phyloP scores from a whole-genome alignment of 2,113 vertebrate species.

The Lophotis ruficrista region DNA sequence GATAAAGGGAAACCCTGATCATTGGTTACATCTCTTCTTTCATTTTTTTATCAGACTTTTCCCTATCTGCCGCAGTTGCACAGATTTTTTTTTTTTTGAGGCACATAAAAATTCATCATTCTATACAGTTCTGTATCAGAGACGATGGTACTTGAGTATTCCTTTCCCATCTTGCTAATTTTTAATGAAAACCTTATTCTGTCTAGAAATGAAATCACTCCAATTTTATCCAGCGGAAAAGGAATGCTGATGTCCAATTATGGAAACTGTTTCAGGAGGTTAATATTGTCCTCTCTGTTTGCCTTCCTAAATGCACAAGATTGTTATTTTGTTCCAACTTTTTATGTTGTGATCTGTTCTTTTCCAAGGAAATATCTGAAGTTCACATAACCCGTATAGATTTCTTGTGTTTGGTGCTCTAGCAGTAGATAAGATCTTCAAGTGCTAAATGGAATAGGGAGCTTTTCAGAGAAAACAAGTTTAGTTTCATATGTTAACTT shows the following conservation, averaged over 20 bases:
- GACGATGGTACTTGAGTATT: neutral
- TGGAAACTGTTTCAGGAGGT: neutral
- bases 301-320: neutral
- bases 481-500: neutral
- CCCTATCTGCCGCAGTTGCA: neutral
- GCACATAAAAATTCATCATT: neutral
- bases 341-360: neutral
- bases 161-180: neutral
- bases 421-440: neutral
- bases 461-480: neutral
- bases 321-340: neutral
- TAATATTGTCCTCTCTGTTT: neutral
- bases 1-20: neutral
- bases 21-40: neutral
- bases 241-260: neutral
- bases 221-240: neutral
- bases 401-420: neutral
- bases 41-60: neutral
- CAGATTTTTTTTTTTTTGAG: neutral
- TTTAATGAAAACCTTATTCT: neutral
- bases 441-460: neutral
- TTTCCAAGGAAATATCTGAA: neutral
- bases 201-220: neutral
- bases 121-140: neutral
- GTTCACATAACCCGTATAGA: neutral